Evolutionary conservation across 1,140 invertebrate species (phyloP).

Genomic region (Pogonus chalceus): DNA sequence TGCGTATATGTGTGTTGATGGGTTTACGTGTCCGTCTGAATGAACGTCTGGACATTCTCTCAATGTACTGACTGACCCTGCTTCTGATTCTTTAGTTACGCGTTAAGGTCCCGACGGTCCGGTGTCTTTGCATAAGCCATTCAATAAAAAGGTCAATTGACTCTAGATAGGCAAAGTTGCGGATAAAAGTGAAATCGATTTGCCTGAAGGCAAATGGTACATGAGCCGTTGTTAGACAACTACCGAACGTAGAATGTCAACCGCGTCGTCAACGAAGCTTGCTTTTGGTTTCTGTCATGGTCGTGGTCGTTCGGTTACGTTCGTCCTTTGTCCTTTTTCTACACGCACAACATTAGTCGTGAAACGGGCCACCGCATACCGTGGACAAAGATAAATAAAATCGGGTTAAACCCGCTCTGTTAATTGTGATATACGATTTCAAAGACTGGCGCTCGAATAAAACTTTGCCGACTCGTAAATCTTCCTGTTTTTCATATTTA

Average conservation of each 20-base stretch:
- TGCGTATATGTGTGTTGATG: background rate
- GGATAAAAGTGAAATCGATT: constrained; percentile 22
- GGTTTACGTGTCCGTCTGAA: too few relatives aligned
- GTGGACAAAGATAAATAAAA: background rate
- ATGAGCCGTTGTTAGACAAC: constrained; percentile 8
- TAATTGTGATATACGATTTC: background rate
- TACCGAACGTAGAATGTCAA: background rate
- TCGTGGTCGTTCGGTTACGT: background rate
- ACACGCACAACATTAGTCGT: background rate
- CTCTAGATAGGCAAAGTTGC: constrained; percentile 15
- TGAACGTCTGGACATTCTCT: too few relatives aligned
- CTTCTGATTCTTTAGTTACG: background rate
- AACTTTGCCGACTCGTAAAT: background rate
- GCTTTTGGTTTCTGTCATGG: background rate
- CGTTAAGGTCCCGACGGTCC: background rate
- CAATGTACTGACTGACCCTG: too few relatives aligned
- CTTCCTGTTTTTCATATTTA: constrained; percentile 3
- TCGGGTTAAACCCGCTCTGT: background rate
- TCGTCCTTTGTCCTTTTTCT: background rate
- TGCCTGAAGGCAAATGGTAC: constrained; percentile 18
- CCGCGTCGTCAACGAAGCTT: background rate
- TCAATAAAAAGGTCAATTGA: constrained; percentile 23
- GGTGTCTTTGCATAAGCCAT: constrained; percentile 14
- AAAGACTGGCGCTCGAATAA: background rate
- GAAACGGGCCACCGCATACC: too few relatives aligned